Conservation (phyloP, 2,888 invertebrate genomes). For the Exocentrus adspersus region DNA sequence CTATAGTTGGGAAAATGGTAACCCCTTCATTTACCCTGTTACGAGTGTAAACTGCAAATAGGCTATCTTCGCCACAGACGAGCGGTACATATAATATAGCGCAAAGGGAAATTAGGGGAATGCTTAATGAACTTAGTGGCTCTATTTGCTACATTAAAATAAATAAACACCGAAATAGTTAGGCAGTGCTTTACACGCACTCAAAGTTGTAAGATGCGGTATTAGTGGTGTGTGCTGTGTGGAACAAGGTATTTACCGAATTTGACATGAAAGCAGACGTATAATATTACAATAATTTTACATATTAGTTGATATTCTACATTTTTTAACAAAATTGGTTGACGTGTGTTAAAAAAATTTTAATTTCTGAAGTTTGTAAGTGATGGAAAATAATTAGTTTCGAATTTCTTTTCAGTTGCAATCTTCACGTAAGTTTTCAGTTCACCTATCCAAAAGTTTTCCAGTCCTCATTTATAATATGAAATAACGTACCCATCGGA, state of each 20-base stretch:
- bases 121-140: slow-evolving; percentile 5
- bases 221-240: neutral
- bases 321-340: no score
- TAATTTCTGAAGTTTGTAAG: no score
- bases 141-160: neutral
- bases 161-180: neutral
- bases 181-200: neutral
- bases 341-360: no score
- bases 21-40: neutral
- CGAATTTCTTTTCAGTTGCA: no score
- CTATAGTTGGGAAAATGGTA: neutral
- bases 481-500: neutral
- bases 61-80: neutral
- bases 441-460: no score
- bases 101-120: neutral
- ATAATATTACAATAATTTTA: no score
- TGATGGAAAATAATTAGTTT: no score
- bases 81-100: neutral
- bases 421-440: no score
- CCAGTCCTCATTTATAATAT: neutral
- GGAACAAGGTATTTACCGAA: neutral
- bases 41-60: neutral
- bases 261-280: no score
- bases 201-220: neutral
- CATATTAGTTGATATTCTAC: no score